Conservation (phyloP, 2,888 invertebrate genomes). For the Mycalesis mineus region DNA sequence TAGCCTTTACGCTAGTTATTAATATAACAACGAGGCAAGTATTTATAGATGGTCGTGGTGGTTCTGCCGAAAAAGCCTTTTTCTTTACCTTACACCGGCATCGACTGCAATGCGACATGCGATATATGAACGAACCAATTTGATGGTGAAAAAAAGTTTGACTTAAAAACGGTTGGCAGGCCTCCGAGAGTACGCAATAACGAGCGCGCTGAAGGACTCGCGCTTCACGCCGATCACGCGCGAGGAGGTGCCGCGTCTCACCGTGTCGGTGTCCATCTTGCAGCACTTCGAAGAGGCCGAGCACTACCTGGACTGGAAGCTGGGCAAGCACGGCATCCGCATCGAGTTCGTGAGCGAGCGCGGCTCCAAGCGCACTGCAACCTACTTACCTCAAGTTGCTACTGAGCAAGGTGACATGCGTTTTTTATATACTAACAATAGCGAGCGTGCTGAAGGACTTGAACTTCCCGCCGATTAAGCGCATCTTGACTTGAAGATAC, state of each 20-base stretch:
- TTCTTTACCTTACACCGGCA: no score
- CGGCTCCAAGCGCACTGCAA: slow-evolving; percentile 96
- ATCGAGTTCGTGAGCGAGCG: slow-evolving; percentile 98
- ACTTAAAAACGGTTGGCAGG: slow-evolving; percentile 73
- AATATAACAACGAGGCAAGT: no score
- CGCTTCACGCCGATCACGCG: slow-evolving; percentile 96
- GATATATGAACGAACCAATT: no score
- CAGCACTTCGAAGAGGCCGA: slow-evolving; percentile 97
- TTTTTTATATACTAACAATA: no score
- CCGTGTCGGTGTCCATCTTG: slow-evolving; percentile 97
- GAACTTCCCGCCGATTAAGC: no score
- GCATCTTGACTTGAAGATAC: no score
- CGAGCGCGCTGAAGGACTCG: slow-evolving; percentile 98
- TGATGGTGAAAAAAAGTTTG: no score
- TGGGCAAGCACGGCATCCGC: slow-evolving; percentile 97
- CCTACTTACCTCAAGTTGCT: slow-evolving; percentile 98
- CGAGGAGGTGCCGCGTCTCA: slow-evolving; percentile 94
- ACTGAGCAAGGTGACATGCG: slow-evolving; percentile 92
- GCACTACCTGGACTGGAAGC: slow-evolving; percentile 98
- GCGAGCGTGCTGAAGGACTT: no score
- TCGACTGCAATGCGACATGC: no score
- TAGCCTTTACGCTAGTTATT: no score
- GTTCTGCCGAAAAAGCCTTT: no score
- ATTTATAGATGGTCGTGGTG: no score
- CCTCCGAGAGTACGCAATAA: slow-evolving; percentile 96